Evolutionary conservation across 2,113 vertebrate genomes (phyloP), one percentile per base, ranked within the genome.

Genomic region (Eulemur macaco): DNA sequence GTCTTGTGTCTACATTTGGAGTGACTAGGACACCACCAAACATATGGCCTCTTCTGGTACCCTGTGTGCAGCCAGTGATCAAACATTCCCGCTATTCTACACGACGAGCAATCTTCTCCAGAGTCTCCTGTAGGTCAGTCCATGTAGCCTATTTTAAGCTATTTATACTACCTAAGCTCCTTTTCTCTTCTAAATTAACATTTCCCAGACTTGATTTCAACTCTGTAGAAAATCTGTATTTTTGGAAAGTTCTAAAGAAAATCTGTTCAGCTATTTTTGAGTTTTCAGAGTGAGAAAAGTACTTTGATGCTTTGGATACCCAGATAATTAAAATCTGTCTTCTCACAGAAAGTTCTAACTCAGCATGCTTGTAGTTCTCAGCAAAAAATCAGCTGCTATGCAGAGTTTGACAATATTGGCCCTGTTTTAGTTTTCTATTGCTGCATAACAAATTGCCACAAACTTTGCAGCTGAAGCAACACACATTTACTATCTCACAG

Each of bases 231-330:
- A 92, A 85, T 45, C 84, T 83, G 91, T 93, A 97, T 97, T 96
- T 98, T 95, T 66, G 93, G 97, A 92, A 96, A 85, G 31, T 96
- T 95, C 81, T 95, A 95, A 96, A 96, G 96, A 96, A 96, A 97
- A 91, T 92, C 71, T 97, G 80, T 88, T 90, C 60, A 73, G 50
- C 85, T 97, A 92, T 96, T 97, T 96, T 96, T 94, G 85, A 95
- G 85, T 97, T 97, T 78, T 81, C 45, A 60, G 87, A 96, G 84
- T 92, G 88, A 85, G 77, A 95, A 88, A 96, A 96, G 56, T 69
- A 63, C 63, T 94, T 91, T 89, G 83, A 83, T 87, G 84, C 27
- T 91, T 89, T 94, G 45, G 77, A 21, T 94, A 58, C 31, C 42
- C 47, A 85, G 66, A 94, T 58, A 82, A 81, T 92, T 91, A 91